Conservation (phyloP, 1,140 invertebrate species). For the Ericerus pela region DNA sequence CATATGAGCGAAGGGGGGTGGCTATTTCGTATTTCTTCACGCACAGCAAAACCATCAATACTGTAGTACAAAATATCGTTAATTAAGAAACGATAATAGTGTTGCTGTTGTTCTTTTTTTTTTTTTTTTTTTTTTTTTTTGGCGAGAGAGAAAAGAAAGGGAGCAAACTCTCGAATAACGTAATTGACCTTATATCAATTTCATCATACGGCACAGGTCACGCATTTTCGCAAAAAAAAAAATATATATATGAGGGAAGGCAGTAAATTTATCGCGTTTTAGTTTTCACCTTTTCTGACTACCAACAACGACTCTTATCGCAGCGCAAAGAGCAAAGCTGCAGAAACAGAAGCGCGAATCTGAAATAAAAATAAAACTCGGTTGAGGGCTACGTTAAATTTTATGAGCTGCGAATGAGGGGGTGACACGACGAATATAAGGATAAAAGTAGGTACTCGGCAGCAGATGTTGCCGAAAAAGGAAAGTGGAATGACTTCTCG, state of each 20-base stretch:
- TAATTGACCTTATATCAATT: no score
- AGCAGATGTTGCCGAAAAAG: conserved; percentile 5
- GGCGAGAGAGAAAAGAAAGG: neutral
- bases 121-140: neutral
- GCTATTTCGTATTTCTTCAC: neutral
- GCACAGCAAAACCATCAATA: neutral
- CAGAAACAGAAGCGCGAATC: neutral
- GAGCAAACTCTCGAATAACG: neutral
- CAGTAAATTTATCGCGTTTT: neutral
- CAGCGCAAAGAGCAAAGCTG: neutral
- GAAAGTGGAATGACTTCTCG: conserved; percentile 3
- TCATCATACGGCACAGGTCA: neutral
- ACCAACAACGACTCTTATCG: no score
- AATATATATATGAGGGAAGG: neutral
- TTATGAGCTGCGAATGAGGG: conserved; percentile 5
- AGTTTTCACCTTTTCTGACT: neutral
- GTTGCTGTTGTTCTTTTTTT: neutral
- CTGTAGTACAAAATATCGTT: neutral
- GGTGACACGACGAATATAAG: neutral
- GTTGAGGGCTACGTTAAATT: no score
- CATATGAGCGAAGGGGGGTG: neutral
- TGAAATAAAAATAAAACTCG: no score
- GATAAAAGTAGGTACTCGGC: conserved; percentile 2
- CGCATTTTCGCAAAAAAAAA: neutral
- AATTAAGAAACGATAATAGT: neutral